A percentile compares a stretch with the other conserved stretches of the same genome.
These are phyloP conservation scores for Iguana delicatissima DNA, from an alignment of 2,797 vertebrate genomes.

Conservation along the genomic window DNA sequence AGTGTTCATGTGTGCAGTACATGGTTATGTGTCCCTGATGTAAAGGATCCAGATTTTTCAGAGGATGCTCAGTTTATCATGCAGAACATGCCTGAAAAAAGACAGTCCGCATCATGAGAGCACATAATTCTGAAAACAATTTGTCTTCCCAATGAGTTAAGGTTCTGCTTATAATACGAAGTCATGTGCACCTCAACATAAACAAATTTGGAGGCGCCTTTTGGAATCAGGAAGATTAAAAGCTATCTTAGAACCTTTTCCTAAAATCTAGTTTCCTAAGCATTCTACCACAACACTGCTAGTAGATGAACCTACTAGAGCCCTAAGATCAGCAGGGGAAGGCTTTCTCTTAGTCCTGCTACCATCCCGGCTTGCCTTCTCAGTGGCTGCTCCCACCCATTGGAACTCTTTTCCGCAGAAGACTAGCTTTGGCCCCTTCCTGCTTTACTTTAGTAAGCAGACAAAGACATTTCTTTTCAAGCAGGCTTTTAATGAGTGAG, in stretches of 20 bases:
- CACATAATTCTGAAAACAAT: neutral
- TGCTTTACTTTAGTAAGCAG: no score
- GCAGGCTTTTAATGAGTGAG: no score
- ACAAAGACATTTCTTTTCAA: no score
- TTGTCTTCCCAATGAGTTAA: neutral
- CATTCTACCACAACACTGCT: neutral
- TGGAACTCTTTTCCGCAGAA: no score
- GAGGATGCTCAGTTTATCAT: neutral
- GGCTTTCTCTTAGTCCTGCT: no score
- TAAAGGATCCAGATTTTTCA: conserved; percentile 6
- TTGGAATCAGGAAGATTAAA: neutral
- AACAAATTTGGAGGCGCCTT: neutral
- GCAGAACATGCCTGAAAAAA: neutral
- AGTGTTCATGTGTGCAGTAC: neutral
- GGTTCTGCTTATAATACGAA: neutral
- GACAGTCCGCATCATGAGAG: neutral
- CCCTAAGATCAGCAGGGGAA: no score
- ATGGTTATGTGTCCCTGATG: neutral
- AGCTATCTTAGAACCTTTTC: neutral
- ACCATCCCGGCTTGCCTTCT: no score
- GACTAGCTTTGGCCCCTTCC: no score
- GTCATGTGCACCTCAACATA: neutral
- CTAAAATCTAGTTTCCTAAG: neutral
- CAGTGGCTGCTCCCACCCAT: no score
- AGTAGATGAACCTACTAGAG: no score